Percentiles rank a stretch among this genome's conserved stretches.
Conservation (phyloP, 2,888 invertebrate genomes). For the Pharmacophagus antenor region DNA sequence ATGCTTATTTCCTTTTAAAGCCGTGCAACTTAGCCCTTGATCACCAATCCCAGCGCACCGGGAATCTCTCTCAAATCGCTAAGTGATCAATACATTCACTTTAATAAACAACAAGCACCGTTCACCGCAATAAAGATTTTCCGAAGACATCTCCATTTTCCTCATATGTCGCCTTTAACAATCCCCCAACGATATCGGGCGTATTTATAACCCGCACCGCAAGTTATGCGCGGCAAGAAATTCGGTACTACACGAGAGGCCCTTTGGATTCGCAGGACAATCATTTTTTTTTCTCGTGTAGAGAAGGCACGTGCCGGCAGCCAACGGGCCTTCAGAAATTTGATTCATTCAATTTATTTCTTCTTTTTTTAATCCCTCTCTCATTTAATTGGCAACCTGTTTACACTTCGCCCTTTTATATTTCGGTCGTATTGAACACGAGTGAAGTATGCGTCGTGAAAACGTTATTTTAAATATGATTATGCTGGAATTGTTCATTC, state of each 20-base stretch:
- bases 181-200: background rate
- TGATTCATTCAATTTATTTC: conserved; percentile 25
- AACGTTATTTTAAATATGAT: background rate
- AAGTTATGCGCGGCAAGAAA: conserved; percentile 12
- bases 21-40: too few relatives aligned
- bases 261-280: conserved; percentile 7
- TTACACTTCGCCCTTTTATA: conserved; percentile 5
- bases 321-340: conserved; percentile 21
- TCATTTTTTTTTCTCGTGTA: conserved; percentile 12
- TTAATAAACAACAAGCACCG: background rate
- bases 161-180: conserved; percentile 5
- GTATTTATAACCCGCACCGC: conserved; percentile 11
- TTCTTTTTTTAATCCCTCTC: conserved; percentile 8
- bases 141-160: conserved; percentile 20
- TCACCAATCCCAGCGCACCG: too few relatives aligned
- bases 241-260: conserved; percentile 6
- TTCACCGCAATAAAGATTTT: background rate
- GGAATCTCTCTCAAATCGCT: too few relatives aligned
- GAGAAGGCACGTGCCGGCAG: conserved; percentile 22
- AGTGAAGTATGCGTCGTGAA: background rate
- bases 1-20: too few relatives aligned
- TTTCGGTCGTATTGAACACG: conserved; percentile 1
- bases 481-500: background rate
- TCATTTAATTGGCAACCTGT: conserved; percentile 28
- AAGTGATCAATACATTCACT: too few relatives aligned